Percentiles rank a stretch among this genome's conserved stretches.
phyloP scores from a whole-genome alignment of 2,888 invertebrate species.

The Dugesia japonica region DNA sequence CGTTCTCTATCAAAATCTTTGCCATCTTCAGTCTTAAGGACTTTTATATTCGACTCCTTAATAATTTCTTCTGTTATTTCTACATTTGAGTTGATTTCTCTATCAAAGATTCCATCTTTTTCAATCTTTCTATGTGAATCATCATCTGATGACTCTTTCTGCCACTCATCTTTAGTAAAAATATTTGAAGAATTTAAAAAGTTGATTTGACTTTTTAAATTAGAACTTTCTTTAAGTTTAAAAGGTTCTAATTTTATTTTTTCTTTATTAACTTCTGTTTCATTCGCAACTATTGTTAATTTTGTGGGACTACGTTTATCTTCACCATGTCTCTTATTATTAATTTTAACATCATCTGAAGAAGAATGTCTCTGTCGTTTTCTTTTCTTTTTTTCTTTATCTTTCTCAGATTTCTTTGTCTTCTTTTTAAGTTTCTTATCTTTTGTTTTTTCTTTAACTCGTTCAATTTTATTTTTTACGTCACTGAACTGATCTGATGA shows the following conservation, averaged over 20 bases:
- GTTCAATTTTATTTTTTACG: no score
- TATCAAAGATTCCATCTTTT: neutral
- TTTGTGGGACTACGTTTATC: neutral
- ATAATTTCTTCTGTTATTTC: neutral
- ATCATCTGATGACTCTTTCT: neutral
- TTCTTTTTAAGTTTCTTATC: conserved; percentile 7
- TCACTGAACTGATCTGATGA: neutral
- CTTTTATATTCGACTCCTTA: neutral
- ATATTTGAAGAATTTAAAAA: conserved; percentile 14
- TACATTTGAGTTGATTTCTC: neutral
- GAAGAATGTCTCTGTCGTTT: neutral
- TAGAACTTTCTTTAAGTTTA: neutral
- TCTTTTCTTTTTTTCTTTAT: neutral
- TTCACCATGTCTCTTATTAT: neutral
- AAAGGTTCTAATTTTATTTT: neutral
- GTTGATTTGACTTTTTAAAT: conserved; percentile 1
- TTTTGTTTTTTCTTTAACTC: neutral
- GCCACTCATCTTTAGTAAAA: neutral
- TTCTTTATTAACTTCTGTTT: neutral
- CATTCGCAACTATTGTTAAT: neutral
- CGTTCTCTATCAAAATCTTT: neutral
- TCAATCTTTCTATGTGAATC: neutral
- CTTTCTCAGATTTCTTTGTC: neutral
- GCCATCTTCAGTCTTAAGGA: neutral
- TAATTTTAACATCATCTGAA: neutral